A percentile compares a stretch with the other conserved stretches of the same genome.
These are phyloP conservation scores for Dicrostonyx torquatus DNA, from an alignment of 2,797 vertebrate genomes.

Conservation along the genomic window DNA sequence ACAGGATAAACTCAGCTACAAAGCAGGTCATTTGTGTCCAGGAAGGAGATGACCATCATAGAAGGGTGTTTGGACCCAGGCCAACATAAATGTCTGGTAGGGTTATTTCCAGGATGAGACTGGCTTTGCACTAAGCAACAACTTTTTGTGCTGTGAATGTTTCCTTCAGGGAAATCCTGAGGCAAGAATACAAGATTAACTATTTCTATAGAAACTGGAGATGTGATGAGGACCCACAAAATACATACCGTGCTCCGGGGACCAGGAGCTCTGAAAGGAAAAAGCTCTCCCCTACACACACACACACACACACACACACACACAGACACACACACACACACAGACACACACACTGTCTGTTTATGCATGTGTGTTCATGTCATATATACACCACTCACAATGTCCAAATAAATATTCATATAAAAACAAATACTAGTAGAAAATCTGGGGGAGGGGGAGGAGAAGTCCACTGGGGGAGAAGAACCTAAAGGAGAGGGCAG, in stretches of 20 bases:
- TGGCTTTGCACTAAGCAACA: slow-evolving; percentile 79
- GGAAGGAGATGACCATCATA: slow-evolving; percentile 79
- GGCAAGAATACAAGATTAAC: not conserved
- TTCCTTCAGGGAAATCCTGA: slow-evolving; percentile 7
- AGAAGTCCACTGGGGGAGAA: not conserved
- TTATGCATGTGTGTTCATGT: not conserved
- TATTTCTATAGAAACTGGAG: slow-evolving; percentile 54
- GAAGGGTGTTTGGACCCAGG: slow-evolving; percentile 77
- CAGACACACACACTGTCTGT: not conserved
- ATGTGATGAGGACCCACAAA: not conserved
- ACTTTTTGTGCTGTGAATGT: not conserved
- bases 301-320: too few relatives aligned
- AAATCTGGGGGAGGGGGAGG: not conserved
- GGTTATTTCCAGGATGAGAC: slow-evolving; percentile 79
- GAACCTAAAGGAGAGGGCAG: not conserved
- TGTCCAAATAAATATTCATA: not conserved
- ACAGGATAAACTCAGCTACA: slow-evolving; percentile 76
- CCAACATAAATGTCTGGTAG: slow-evolving; percentile 82
- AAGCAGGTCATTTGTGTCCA: slow-evolving; percentile 83
- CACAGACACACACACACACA: too few relatives aligned
- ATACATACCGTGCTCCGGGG: not conserved
- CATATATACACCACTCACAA: not conserved
- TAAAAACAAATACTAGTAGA: slow-evolving; percentile 44
- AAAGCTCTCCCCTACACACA: not conserved
- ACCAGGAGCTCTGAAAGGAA: not conserved